Evolutionary conservation across 2,888 invertebrate species (phyloP), one percentile per base, ranked within the genome.

Genomic region (Thecocarcelia acutangulata): DNA sequence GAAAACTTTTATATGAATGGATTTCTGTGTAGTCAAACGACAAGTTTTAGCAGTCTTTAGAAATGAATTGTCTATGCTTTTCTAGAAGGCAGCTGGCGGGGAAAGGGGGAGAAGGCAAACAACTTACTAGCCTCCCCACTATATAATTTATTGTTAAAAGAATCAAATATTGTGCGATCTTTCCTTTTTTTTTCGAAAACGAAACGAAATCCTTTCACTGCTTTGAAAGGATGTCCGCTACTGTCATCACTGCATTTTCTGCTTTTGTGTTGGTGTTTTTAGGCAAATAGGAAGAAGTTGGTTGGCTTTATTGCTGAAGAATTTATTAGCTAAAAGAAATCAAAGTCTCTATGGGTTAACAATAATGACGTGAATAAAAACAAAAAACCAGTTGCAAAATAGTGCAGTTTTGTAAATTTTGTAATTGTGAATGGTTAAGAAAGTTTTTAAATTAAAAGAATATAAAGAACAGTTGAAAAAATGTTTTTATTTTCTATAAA

Each of bases 141-240:
- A 44, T 48, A 61, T 50, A 48, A 58, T 78, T 70, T 52, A 74
- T 74, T 61, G 42, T 73, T 70, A 68, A 48, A 70, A 54, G 70
- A 78, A 82, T 82, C 74, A 82, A 82, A 82, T 78, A 78, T 82
- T 77, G 50, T 58, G 42, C 59, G 72, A 79, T 56, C 5, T 48
- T 21, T 63, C 50, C 54, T 56, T 72, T 58, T 40, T 48, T 11
- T 50, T 37, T 19, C n/a, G 17, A 33, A 63, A 74, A 40, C 17
- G 64, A 79, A 83, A 79, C 73, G 59, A 79, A 81, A 54, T 81
- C 78, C 54, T 82, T 76, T 70, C 33, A 66, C 54, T 75, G 48
- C 59, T 21, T 74, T 48, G 50, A 80, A 83, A 76, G 83, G 83
- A 83, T 73, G 79, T 83, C 83, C 80, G 80, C 75, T 80, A 58